Percentiles rank a stretch among this genome's conserved stretches.
Conservation (phyloP, 1,140 invertebrate genomes). For the Drosophila subobscura region DNA sequence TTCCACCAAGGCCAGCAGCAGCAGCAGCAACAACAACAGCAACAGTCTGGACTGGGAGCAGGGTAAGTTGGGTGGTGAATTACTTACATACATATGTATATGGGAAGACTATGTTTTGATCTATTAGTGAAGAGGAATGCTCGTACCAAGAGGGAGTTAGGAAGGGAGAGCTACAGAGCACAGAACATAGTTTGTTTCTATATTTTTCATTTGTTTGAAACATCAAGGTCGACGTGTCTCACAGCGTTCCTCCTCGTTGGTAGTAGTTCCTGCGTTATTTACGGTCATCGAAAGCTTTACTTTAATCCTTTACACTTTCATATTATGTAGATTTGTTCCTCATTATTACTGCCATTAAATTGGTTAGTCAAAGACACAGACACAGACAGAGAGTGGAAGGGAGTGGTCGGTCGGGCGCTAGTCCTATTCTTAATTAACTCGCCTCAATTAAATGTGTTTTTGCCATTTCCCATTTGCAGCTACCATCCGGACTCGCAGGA, state of each 20-base stretch:
- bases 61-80: constrained; percentile 44
- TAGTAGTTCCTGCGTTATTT: no score
- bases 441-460: constrained; percentile 66
- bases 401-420: constrained; percentile 3
- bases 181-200: no score
- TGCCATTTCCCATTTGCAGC: constrained; percentile 33
- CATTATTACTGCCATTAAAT: background rate
- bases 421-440: constrained; percentile 57
- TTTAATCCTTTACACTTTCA: constrained; percentile 4
- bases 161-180: no score
- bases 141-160: background rate
- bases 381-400: background rate
- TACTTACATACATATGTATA: background rate
- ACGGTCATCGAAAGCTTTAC: background rate
- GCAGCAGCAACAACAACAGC: constrained; percentile 53
- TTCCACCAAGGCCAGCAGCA: constrained; percentile 82
- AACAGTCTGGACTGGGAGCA: constrained; percentile 54
- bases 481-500: constrained; percentile 83
- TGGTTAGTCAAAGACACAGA: no score
- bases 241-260: no score
- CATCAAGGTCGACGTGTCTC: no score
- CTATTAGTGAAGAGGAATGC: background rate
- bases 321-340: background rate
- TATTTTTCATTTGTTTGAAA: no score
- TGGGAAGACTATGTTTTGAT: background rate